A percentile compares a stretch with the other conserved stretches of the same genome.
Conservation (phyloP, 2,888 invertebrate species). For the Oegoconia quadripuncta region DNA sequence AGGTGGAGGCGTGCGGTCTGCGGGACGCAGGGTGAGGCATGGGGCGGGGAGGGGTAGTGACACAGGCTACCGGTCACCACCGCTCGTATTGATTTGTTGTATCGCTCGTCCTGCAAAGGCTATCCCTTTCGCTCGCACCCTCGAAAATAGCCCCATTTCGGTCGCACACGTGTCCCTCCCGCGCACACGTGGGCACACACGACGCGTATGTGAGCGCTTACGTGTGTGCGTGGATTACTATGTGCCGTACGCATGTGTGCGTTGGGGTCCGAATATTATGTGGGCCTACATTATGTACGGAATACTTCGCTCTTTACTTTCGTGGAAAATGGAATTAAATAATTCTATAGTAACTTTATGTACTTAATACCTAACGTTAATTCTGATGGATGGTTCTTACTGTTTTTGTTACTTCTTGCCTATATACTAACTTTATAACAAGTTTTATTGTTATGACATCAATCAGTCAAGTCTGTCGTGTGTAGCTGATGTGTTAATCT, state of each 20-base stretch:
- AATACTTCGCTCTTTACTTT: slow-evolving; percentile 23
- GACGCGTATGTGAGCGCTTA: slow-evolving; percentile 43
- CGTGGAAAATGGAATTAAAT: slow-evolving; percentile 1
- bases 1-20: slow-evolving; percentile 74
- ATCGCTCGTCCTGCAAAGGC: slow-evolving; percentile 77
- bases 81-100: slow-evolving; percentile 81
- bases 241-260: slow-evolving; percentile 51
- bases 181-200: slow-evolving; percentile 66
- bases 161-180: slow-evolving; percentile 57
- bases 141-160: slow-evolving; percentile 34
- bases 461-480: too few relatives aligned
- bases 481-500: too few relatives aligned
- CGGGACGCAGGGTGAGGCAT: slow-evolving; percentile 36
- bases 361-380: too few relatives aligned
- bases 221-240: slow-evolving; percentile 40
- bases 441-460: too few relatives aligned
- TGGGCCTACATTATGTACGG: slow-evolving; percentile 28
- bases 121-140: slow-evolving; percentile 59
- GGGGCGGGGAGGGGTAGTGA: slow-evolving; percentile 60
- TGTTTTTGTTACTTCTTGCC: too few relatives aligned
- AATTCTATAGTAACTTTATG: too few relatives aligned
- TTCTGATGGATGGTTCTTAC: too few relatives aligned
- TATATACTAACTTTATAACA: too few relatives aligned
- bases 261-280: slow-evolving; percentile 70
- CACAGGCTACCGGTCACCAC: slow-evolving; percentile 80